Evolutionary conservation across 2,888 invertebrate genomes (phyloP).

Genomic region (Salpingus planirostris): DNA sequence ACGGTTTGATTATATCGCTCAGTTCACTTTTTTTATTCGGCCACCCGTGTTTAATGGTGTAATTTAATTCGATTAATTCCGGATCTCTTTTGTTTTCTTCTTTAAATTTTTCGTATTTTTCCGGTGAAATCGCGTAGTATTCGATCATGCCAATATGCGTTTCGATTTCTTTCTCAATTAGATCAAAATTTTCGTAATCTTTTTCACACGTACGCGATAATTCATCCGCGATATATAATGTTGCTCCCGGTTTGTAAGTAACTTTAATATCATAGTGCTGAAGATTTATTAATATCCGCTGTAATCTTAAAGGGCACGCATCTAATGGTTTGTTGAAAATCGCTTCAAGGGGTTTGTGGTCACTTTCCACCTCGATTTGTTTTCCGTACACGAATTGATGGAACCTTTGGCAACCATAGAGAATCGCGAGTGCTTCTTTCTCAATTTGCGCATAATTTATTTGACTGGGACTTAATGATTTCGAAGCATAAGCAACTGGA

Average conservation of each 20-base stretch:
- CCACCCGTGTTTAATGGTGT: background rate
- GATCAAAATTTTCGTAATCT: background rate
- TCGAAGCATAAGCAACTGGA: constrained; percentile 23
- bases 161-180: background rate
- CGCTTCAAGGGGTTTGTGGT: constrained; percentile 22
- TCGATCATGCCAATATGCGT: background rate
- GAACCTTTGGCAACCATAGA: constrained; percentile 18
- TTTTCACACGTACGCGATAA: background rate
- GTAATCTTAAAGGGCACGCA: constrained; percentile 6
- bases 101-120: background rate
- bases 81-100: background rate
- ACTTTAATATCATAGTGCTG: constrained; percentile 8
- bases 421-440: constrained; percentile 21
- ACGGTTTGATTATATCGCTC: constrained; percentile 1
- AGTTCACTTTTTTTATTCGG: background rate
- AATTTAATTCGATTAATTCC: background rate
- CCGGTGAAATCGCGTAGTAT: background rate
- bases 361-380: constrained; percentile 17
- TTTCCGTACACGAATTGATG: constrained; percentile 19
- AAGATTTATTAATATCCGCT: constrained; percentile 9
- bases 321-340: constrained; percentile 20
- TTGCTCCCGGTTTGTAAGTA: background rate
- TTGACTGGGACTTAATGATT: constrained; percentile 17
- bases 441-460: constrained; percentile 23
- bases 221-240: background rate